phyloP scores from a whole-genome alignment of 2,797 vertebrate species.

The Sus cebifrons region DNA sequence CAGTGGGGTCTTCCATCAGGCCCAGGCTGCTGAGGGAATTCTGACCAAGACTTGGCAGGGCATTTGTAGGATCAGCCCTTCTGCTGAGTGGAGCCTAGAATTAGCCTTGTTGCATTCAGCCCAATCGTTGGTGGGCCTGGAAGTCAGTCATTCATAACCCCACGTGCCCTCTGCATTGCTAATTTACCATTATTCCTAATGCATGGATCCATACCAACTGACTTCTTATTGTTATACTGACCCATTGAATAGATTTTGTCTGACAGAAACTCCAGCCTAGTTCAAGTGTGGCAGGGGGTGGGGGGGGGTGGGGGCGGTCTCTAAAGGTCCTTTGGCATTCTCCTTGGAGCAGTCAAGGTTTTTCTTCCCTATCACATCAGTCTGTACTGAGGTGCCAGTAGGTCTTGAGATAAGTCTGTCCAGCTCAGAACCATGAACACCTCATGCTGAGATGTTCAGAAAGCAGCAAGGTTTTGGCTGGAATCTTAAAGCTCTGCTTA shows the following conservation, averaged over 20 bases:
- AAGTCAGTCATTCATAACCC: neutral
- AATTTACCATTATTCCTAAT: constrained; percentile 20
- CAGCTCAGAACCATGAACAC: neutral
- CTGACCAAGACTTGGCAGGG: neutral
- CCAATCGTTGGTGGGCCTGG: neutral
- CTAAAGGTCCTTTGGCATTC: neutral
- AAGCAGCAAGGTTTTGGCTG: constrained; percentile 12
- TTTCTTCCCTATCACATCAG: neutral
- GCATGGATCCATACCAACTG: neutral
- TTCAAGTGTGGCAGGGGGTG: neutral
- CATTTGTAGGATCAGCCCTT: neutral
- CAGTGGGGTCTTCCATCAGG: neutral
- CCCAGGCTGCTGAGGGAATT: neutral
- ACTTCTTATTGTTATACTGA: neutral
- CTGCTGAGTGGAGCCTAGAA: neutral
- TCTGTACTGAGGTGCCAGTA: neutral
- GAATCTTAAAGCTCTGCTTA: neutral
- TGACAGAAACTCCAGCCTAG: constrained; percentile 28
- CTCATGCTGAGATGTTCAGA: neutral
- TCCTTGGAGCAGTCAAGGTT: neutral
- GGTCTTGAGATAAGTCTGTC: neutral
- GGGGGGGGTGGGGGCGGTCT: neutral
- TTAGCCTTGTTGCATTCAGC: neutral
- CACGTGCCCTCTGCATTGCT: neutral
- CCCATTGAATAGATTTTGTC: constrained; percentile 8